A percentile compares a stretch with the other conserved stretches of the same genome.
phyloP scores from a whole-genome alignment of 2,888 invertebrate species.

The Synanthedon formicaeformis region DNA sequence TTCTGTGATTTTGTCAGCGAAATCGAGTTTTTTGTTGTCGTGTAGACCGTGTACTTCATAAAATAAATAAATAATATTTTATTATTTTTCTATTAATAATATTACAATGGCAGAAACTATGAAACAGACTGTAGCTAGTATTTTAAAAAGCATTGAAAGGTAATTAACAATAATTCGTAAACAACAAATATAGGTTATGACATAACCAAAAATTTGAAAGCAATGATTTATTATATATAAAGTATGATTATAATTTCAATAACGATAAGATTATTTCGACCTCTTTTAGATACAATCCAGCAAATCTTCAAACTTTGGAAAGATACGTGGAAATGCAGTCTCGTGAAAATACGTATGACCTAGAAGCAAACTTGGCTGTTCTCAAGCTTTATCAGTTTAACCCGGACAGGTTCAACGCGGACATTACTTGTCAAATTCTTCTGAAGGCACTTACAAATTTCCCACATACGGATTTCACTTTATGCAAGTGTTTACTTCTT shows the following conservation, averaged over 20 bases:
- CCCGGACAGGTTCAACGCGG: conserved; percentile 85
- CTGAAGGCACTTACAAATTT: conserved; percentile 96
- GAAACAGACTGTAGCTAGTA: conserved; percentile 86
- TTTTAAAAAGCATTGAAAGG: conserved; percentile 94
- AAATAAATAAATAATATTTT: no score
- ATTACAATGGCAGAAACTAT: conserved; percentile 81
- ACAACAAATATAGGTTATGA: not conserved
- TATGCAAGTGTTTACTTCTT: conserved; percentile 96
- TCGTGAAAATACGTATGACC: conserved; percentile 92
- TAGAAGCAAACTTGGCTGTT: conserved; percentile 97
- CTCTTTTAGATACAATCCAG: conserved; percentile 89
- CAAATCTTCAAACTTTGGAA: conserved; percentile 90
- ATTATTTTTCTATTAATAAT: not conserved
- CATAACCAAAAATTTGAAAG: not conserved
- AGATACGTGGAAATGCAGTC: conserved; percentile 94
- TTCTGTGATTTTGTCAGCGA: no score
- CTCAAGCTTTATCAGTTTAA: conserved; percentile 98
- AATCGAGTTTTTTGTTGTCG: no score
- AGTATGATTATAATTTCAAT: conserved; percentile 1
- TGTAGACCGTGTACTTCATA: no score
- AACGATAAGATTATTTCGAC: not conserved
- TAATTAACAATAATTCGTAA: conserved; percentile 33
- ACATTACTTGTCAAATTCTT: conserved; percentile 89
- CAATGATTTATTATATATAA: not conserved
- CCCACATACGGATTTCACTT: conserved; percentile 96